A percentile compares a stretch with the other conserved stretches of the same genome.
Evolutionary conservation across 2,888 invertebrate species (phyloP).

Genomic region (Netelia inedita): DNA sequence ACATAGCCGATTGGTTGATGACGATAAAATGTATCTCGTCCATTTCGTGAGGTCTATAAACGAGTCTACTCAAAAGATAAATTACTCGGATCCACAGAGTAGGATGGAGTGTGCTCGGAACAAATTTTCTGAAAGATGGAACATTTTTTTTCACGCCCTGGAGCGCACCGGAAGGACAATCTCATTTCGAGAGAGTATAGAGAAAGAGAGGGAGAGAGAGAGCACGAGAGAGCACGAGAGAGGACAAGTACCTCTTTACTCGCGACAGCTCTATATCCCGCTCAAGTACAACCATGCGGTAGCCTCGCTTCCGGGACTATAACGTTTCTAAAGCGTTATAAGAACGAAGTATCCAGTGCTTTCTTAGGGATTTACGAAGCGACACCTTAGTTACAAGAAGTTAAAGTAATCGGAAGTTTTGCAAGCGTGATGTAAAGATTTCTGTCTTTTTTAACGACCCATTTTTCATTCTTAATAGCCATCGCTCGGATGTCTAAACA

Average conservation of each 20-base stretch:
- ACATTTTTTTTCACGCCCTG: slow-evolving; percentile 18
- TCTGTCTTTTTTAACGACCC: background rate
- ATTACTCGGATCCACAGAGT: background rate
- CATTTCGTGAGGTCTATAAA: background rate
- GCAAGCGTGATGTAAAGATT: background rate
- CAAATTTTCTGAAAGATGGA: slow-evolving; percentile 35
- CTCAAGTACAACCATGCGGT: slow-evolving; percentile 35
- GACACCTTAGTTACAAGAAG: background rate
- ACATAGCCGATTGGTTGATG: background rate
- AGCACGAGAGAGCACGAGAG: background rate
- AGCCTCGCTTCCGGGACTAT: slow-evolving; percentile 35
- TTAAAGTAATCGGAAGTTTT: slow-evolving; percentile 10
- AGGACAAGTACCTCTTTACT: slow-evolving; percentile 52
- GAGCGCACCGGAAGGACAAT: slow-evolving; percentile 31
- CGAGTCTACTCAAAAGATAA: background rate
- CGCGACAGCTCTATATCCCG: slow-evolving; percentile 23
- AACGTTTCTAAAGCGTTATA: slow-evolving; percentile 15
- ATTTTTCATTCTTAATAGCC: background rate
- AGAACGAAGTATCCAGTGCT: background rate
- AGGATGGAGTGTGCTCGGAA: background rate
- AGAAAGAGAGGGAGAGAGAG: background rate
- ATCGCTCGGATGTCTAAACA: background rate
- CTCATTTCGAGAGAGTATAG: slow-evolving; percentile 16
- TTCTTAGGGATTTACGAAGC: slow-evolving; percentile 39
- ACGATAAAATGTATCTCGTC: background rate